Evolutionary conservation across 2,113 vertebrate species (phyloP).

Genomic region (Athene noctua): DNA sequence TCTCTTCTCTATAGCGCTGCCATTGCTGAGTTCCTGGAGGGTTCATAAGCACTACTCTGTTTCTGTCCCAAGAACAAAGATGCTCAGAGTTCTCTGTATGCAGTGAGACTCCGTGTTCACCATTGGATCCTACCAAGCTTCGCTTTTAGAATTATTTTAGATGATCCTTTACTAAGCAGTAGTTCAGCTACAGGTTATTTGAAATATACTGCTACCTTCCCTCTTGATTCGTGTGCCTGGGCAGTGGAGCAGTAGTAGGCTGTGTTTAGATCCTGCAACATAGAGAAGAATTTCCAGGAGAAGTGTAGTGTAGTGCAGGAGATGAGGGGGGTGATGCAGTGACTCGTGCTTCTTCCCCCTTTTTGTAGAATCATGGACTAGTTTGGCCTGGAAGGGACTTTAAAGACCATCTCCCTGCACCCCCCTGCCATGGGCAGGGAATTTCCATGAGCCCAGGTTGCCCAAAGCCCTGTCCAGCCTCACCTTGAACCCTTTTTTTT

Average conservation of each 20-base stretch:
- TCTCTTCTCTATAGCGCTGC: neutral
- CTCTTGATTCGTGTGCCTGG: rapidly evolving
- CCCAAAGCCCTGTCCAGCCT: too few species aligned
- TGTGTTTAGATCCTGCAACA: rapidly evolving
- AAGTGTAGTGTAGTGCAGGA: neutral
- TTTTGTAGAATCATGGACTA: too few species aligned
- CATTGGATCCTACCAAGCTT: rapidly evolving
- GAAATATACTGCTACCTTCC: rapidly evolving
- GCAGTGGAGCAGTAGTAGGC: rapidly evolving
- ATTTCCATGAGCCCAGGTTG: too few species aligned
- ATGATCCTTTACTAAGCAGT: rapidly evolving
- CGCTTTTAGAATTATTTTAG: neutral
- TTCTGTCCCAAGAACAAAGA: neutral
- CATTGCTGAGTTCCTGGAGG: neutral
- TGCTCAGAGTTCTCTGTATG: neutral
- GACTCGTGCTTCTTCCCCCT: too few species aligned
- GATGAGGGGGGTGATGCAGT: rapidly evolving
- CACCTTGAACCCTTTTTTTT: too few species aligned
- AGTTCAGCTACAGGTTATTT: rapidly evolving
- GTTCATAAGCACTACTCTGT: neutral
- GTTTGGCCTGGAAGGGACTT: too few species aligned
- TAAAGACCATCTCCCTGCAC: too few species aligned
- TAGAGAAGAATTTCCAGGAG: neutral
- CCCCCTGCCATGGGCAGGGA: too few species aligned
- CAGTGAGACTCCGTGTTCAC: neutral